Base-by-base conservation (phyloP, 2,797 vertebrate species). In the Ptychadena robeensis region DNA sequence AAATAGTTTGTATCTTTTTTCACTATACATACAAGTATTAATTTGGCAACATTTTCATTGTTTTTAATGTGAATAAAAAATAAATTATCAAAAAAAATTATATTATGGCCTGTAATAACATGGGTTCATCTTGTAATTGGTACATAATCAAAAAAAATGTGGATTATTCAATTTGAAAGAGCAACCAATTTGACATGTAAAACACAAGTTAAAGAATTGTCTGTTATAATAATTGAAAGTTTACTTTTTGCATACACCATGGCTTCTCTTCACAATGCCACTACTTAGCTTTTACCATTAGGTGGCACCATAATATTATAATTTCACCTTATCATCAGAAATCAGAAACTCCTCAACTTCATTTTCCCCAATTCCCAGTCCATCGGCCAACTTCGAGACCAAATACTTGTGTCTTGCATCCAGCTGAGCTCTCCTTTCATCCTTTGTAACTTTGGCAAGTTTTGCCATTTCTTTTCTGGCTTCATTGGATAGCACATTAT, bases 271-370 rank as follows among this genome's bases (percentile, higher is more conserved):
- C 5, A 48, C 2, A 1, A 48, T 59, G n/a, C 10, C 2, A 61
- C n/a, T 61, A 28, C 25, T 27, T 11, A 3, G n/a, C 1, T 61
- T 61, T 40, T 40, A 10, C 48, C 73, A 77, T n/a, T 30, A 71
- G 66, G 32, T 77, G 67, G 37, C 53, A 57, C 15, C 6, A n/a
- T 53, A 63, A 67, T 22, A 15, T 61, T 68, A 34, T 14, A 38
- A 79, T 79, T 81, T 86, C 88, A 95, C 95, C 92, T 94, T 94
- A 6, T 93, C 92, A 85, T 96, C 94, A 38, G 93, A 93, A 87
- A 95, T 68, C 37, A 96, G 82, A 25, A 87, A 88, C 0, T 96
- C 94, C 85, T 95, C 94, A 81, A 94, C 93, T 87, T 94, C 92
- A 3, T 75, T 34, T 73, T 95, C 93, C 22, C 57, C 88, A 80